Percentiles rank a stretch among this genome's conserved stretches.
Evolutionary conservation across 2,888 invertebrate genomes (phyloP).

Genomic region (Drosophila pseudotakahashii): DNA sequence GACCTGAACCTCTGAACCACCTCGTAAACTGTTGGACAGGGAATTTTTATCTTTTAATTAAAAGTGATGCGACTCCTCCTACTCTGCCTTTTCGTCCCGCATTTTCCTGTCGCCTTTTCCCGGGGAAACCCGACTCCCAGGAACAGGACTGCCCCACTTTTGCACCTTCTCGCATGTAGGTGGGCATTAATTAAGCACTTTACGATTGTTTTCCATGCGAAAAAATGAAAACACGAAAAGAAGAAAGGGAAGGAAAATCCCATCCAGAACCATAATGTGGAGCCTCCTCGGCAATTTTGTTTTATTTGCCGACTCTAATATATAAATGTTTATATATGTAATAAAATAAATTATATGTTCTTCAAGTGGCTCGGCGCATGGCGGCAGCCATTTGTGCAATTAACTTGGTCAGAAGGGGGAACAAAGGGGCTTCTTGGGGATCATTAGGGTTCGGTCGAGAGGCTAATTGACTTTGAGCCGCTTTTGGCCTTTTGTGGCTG

Average conservation of each 20-base stretch:
- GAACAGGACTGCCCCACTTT: slow-evolving; percentile 15
- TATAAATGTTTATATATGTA: slow-evolving; percentile 50
- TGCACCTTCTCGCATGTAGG: slow-evolving; percentile 40
- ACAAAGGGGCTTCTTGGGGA: slow-evolving; percentile 11
- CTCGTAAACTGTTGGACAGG: slow-evolving; percentile 51
- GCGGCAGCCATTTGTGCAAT: slow-evolving; percentile 64
- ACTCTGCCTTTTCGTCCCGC: slow-evolving; percentile 9
- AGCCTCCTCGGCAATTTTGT: slow-evolving; percentile 47
- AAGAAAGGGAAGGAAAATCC: slow-evolving; percentile 9
- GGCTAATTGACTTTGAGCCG: slow-evolving; percentile 73
- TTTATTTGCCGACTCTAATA: slow-evolving; percentile 66
- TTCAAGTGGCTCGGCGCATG: slow-evolving; percentile 46
- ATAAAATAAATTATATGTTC: slow-evolving; percentile 48
- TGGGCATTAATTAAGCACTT: slow-evolving; percentile 71
- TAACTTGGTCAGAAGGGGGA: slow-evolving; percentile 47
- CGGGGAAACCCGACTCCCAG: slow-evolving; percentile 5
- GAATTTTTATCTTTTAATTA: slow-evolving; percentile 77
- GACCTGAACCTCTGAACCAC: neutral
- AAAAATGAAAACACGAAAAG: neutral
- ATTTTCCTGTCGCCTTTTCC: slow-evolving; percentile 3
- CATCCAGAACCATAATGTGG: slow-evolving; percentile 11
- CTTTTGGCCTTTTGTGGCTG: slow-evolving; percentile 46
- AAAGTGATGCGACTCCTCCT: slow-evolving; percentile 62
- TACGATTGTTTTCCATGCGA: slow-evolving; percentile 56
- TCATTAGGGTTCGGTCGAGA: slow-evolving; percentile 55